Percentiles rank a stretch among this genome's conserved stretches.
These are phyloP conservation scores for Spodoptera exigua DNA, from an alignment of 2,888 invertebrate species.

Conservation along the genomic window DNA sequence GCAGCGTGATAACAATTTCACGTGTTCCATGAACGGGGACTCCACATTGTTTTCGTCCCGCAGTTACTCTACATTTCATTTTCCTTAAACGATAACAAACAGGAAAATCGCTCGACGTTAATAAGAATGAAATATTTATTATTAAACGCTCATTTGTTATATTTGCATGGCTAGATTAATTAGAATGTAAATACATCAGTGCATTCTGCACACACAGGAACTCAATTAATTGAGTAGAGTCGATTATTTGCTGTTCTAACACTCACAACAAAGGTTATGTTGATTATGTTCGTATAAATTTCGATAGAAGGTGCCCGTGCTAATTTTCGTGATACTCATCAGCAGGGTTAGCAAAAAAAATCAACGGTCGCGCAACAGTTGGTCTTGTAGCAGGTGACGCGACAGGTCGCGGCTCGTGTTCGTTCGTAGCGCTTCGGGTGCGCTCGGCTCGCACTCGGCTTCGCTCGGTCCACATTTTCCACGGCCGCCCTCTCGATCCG, in stretches of 20 bases:
- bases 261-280: constrained; percentile 20
- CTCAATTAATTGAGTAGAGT: constrained; percentile 15
- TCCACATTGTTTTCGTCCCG: constrained; percentile 33
- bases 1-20: constrained; percentile 28
- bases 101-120: constrained; percentile 64
- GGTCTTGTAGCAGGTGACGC: constrained; percentile 86
- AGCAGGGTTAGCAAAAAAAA: constrained; percentile 81
- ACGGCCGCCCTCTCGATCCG: constrained; percentile 85
- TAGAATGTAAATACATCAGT: constrained; percentile 13
- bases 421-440: constrained; percentile 65
- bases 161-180: constrained; percentile 32
- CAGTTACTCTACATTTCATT: constrained; percentile 57
- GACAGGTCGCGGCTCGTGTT: constrained; percentile 81
- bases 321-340: constrained; percentile 79
- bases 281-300: constrained; percentile 33
- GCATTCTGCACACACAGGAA: constrained; percentile 18
- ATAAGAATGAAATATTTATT: constrained; percentile 54
- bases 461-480: constrained; percentile 73
- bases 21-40: constrained; percentile 26
- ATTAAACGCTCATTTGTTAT: constrained; percentile 38
- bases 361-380: constrained; percentile 89
- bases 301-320: constrained; percentile 64
- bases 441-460: constrained; percentile 68
- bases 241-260: constrained; percentile 13
- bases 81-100: constrained; percentile 73